Evolutionary conservation across 2,113 vertebrate species (phyloP).

Genomic region (Columbina picui): DNA sequence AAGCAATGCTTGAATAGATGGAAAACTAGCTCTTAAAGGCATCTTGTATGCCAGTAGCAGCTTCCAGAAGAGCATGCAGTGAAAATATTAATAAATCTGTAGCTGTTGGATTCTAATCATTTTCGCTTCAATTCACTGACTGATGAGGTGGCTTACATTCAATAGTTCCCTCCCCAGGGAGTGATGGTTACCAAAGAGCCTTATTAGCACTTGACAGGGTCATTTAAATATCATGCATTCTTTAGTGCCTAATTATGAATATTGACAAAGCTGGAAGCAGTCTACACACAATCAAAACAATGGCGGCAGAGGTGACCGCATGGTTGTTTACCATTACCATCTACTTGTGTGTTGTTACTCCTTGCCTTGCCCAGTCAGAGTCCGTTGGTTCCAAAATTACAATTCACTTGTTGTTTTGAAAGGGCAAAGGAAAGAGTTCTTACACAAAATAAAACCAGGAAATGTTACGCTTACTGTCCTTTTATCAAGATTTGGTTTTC

Average conservation of each 20-base stretch:
- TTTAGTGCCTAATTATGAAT: slow-evolving; percentile 56
- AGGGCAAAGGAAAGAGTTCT: slow-evolving; percentile 82
- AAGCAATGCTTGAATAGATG: slow-evolving; percentile 6
- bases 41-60: not conserved
- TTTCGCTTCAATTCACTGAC: slow-evolving; percentile 38
- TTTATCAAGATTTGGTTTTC: slow-evolving; percentile 68
- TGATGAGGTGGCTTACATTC: slow-evolving; percentile 35
- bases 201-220: slow-evolving; percentile 65
- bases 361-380: slow-evolving; percentile 80
- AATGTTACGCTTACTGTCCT: slow-evolving; percentile 64
- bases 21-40: slow-evolving; percentile 32
- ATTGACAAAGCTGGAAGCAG: slow-evolving; percentile 89
- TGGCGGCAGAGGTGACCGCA: slow-evolving; percentile 93
- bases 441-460: slow-evolving; percentile 45
- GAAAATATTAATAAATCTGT: slow-evolving; percentile 47
- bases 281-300: slow-evolving; percentile 79
- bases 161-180: slow-evolving; percentile 20
- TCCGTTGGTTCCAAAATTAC: not conserved
- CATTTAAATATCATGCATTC: slow-evolving; percentile 64
- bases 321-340: slow-evolving; percentile 84
- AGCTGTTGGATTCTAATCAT: slow-evolving; percentile 21
- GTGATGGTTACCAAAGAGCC: slow-evolving; percentile 50
- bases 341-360: slow-evolving; percentile 76
- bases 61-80: slow-evolving; percentile 42
- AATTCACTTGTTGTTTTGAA: not conserved